Evolutionary conservation across 53 echinoderm and acorn worm species (phyloP).

Genomic region (Echinarachnius parma): DNA sequence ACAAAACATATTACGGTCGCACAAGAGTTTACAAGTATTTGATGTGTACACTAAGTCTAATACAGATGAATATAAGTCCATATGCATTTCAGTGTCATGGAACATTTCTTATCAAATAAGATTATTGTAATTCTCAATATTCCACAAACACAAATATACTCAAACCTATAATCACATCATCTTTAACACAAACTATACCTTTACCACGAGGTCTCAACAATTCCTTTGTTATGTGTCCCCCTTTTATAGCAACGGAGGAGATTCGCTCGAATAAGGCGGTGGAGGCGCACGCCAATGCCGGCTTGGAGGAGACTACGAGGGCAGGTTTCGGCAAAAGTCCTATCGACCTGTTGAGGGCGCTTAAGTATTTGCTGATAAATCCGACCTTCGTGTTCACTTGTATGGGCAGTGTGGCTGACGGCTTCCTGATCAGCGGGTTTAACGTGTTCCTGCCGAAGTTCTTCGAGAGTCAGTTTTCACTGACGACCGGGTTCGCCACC

Average conservation of each 20-base stretch:
- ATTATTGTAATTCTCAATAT: too few relatives aligned
- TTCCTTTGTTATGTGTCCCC: too few relatives aligned
- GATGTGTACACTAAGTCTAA: too few relatives aligned
- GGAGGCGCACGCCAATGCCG: constrained; percentile 52
- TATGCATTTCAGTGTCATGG: too few relatives aligned
- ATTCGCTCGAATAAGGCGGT: constrained; percentile 57
- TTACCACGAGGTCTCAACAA: too few relatives aligned
- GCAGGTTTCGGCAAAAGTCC: constrained; percentile 53
- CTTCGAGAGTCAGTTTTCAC: constrained; percentile 58
- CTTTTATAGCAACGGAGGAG: constrained; percentile 41
- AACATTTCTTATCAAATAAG: too few relatives aligned
- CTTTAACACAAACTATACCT: too few relatives aligned
- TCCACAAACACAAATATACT: too few relatives aligned
- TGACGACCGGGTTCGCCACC: constrained; percentile 47
- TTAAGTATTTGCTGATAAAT: constrained; percentile 49
- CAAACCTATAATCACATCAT: too few relatives aligned
- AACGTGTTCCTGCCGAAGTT: constrained; percentile 58
- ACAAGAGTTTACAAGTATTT: too few relatives aligned
- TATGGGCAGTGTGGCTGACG: constrained; percentile 34
- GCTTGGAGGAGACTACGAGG: constrained; percentile 28
- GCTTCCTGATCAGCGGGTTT: constrained; percentile 48
- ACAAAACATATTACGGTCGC: too few relatives aligned
- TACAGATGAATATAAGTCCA: too few relatives aligned
- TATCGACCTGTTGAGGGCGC: constrained; percentile 50
- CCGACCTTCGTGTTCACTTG: constrained; percentile 55